Evolutionary conservation across 2,113 vertebrate genomes (phyloP).

Genomic region (Globicephala melas): DNA sequence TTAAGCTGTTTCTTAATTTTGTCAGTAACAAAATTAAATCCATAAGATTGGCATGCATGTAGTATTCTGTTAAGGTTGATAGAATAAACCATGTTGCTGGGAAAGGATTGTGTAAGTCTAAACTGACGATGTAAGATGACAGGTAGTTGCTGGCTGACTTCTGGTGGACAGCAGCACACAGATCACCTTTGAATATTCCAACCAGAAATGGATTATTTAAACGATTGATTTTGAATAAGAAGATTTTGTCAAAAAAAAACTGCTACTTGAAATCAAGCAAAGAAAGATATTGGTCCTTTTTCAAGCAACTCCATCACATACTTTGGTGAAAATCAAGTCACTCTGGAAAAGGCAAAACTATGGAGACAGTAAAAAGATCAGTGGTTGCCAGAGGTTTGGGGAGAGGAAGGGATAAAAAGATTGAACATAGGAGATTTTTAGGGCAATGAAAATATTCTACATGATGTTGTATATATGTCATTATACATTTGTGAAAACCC

Average conservation of each 20-base stretch:
- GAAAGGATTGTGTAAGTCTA: neutral
- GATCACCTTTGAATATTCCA: neutral
- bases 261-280: neutral
- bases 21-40: neutral
- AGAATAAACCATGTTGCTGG: neutral
- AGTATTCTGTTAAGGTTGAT: neutral
- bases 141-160: neutral
- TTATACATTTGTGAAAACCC: neutral
- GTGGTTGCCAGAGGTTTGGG: neutral
- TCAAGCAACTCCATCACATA: neutral
- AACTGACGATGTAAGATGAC: neutral
- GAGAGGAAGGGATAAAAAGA: neutral
- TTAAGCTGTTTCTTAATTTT: neutral
- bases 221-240: neutral
- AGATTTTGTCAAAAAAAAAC: neutral
- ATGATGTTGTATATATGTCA: neutral
- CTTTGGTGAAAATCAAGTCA: neutral
- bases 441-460: neutral
- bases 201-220: neutral
- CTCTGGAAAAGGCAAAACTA: neutral
- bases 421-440: neutral
- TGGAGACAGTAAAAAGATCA: neutral
- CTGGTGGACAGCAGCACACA: neutral
- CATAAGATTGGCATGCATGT: neutral
- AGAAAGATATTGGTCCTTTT: neutral